Percentiles rank a stretch among this genome's conserved stretches.
Evolutionary conservation across 2,888 invertebrate species (phyloP).

Genomic region (Ectemnius continuus): DNA sequence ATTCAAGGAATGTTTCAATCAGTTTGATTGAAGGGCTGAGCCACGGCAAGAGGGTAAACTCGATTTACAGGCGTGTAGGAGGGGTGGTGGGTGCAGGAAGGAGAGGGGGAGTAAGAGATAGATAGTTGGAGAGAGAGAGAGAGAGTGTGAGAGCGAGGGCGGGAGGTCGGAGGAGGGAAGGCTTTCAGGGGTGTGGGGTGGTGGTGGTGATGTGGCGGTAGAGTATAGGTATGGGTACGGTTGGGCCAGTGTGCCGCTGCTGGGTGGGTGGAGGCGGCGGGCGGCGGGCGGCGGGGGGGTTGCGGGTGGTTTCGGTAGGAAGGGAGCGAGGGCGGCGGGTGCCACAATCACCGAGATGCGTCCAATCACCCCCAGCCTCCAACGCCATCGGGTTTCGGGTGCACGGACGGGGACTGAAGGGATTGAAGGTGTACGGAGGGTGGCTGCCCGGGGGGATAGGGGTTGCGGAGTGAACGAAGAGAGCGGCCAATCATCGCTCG

Average conservation of each 20-base stretch:
- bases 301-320: conserved; percentile 37
- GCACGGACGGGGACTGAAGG: conserved; percentile 59
- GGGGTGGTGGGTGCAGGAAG: conserved; percentile 36
- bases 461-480: conserved; percentile 56
- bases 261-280: conserved; percentile 19
- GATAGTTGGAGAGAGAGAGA: conserved; percentile 17
- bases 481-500: conserved; percentile 75
- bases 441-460: conserved; percentile 48
- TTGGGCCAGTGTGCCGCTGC: conserved; percentile 34
- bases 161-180: conserved; percentile 1
- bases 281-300: conserved; percentile 31
- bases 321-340: conserved; percentile 66
- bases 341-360: conserved; percentile 78
- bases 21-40: conserved; percentile 78
- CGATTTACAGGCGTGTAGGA: conserved; percentile 76
- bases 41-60: conserved; percentile 78
- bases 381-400: conserved; percentile 66
- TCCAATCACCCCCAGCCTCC: conserved; percentile 76
- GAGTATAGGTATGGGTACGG: conserved; percentile 42
- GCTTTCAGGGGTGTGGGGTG: too few species aligned
- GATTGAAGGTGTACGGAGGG: conserved; percentile 56
- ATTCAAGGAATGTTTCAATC: conserved; percentile 79
- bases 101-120: conserved; percentile 20
- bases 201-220: too few species aligned
- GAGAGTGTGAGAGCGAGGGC: conserved; percentile 29